Conservation (phyloP, 2,113 vertebrate genomes). For the Brienomyrus brachyistius region DNA sequence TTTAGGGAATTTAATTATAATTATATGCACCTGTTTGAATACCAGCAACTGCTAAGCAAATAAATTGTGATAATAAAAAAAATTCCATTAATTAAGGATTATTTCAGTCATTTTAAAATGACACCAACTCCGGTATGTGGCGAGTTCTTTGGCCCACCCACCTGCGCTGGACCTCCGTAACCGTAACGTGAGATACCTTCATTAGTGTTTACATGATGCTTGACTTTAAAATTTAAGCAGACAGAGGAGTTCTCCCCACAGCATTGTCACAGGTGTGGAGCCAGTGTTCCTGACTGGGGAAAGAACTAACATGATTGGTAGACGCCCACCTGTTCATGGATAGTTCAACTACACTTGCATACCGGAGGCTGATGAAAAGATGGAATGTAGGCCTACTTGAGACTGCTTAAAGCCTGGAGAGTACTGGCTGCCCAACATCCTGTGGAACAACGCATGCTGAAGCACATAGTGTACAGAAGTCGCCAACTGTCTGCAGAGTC, state of each 20-base stretch:
- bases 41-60: neutral
- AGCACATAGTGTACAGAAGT: too few species aligned
- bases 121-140: neutral
- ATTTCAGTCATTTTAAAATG: neutral
- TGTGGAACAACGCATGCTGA: too few species aligned
- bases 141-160: neutral
- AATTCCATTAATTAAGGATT: neutral
- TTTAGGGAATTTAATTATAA: neutral
- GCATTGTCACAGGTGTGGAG: neutral
- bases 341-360: neutral
- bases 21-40: neutral
- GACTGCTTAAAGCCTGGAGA: neutral
- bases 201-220: neutral
- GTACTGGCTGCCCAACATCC: too few species aligned
- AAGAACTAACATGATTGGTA: neutral
- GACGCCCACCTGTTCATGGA: neutral
- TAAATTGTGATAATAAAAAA: neutral
- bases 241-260: neutral
- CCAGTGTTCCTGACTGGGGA: neutral
- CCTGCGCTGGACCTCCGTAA: neutral
- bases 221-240: slow-evolving; percentile 1
- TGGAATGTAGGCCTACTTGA: neutral
- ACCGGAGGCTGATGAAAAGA: neutral
- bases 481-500: too few species aligned
- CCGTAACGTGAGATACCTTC: neutral